Percentiles rank a stretch among this genome's conserved stretches.
phyloP scores from a whole-genome alignment of 1,140 invertebrate species.

The Drosophila tropicalis region DNA sequence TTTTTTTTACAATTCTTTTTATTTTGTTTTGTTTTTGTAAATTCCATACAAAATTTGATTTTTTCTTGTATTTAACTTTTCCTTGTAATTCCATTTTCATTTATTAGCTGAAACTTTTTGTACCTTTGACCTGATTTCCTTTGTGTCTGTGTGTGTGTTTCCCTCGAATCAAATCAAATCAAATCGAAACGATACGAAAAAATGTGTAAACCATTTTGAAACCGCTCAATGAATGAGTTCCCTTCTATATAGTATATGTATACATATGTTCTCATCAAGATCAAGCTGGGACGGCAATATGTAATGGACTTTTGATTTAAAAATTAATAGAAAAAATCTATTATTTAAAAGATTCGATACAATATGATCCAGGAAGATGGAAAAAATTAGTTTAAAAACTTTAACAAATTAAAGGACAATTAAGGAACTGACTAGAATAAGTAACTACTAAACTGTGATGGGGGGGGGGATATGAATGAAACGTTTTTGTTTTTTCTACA shows the following conservation, averaged over 20 bases:
- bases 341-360: no score
- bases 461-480: no score
- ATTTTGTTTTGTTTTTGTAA: conserved; percentile 49
- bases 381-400: no score
- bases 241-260: background rate
- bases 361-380: no score
- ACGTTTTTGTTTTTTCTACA: no score
- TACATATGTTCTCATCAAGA: background rate
- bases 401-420: no score
- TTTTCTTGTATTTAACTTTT: conserved; percentile 38
- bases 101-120: conserved; percentile 43
- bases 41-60: conserved; percentile 61
- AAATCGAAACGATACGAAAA: conserved; percentile 21
- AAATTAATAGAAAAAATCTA: no score
- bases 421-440: no score
- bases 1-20: conserved; percentile 30
- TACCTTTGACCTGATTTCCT: conserved; percentile 62
- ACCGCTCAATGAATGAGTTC: conserved; percentile 45
- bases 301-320: conserved; percentile 35
- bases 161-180: background rate
- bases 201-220: conserved; percentile 51
- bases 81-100: conserved; percentile 47
- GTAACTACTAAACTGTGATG: no score
- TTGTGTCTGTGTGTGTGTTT: conserved; percentile 4
- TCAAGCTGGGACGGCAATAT: conserved; percentile 55